Conservation (phyloP, 2,888 invertebrate species). For the Dicycla oo region DNA sequence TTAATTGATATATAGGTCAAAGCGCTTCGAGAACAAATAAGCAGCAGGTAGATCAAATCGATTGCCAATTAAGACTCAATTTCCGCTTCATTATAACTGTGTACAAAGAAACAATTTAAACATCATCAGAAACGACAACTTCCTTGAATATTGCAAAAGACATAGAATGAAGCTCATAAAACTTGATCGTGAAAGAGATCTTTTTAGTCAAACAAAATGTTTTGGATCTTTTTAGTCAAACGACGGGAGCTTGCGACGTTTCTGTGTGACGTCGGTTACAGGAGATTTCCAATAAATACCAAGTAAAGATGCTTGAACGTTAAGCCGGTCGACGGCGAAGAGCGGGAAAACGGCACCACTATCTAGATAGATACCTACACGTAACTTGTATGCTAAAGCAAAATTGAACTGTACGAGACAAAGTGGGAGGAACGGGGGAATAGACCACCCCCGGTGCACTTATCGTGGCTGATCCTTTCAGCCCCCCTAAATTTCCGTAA, state of each 20-base stretch:
- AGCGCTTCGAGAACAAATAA: background rate
- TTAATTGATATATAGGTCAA: constrained; percentile 5
- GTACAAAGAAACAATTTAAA: constrained; percentile 7
- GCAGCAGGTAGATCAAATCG: constrained; percentile 2
- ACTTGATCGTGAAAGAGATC: background rate
- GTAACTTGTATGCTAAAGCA: background rate
- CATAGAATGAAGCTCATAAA: constrained; percentile 4
- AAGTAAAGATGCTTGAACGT: background rate
- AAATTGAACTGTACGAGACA: constrained; percentile 19
- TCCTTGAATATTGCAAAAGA: constrained; percentile 11
- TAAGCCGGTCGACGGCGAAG: background rate
- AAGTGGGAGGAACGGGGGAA: background rate
- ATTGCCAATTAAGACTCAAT: constrained; percentile 1
- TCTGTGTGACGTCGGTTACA: background rate
- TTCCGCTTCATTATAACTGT: background rate
- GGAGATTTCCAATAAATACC: constrained; percentile 13
- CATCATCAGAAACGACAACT: background rate
- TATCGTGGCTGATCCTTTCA: constrained; percentile 16
- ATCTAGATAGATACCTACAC: no score
- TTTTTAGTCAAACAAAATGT: background rate
- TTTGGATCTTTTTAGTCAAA: background rate
- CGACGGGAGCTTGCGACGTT: background rate
- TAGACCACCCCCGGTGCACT: constrained; percentile 1
- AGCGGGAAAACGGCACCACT: background rate
- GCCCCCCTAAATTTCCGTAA: constrained; percentile 45